These are phyloP conservation scores for Xanthia togata DNA, from an alignment of 2,888 invertebrate species.

Conservation along the genomic window DNA sequence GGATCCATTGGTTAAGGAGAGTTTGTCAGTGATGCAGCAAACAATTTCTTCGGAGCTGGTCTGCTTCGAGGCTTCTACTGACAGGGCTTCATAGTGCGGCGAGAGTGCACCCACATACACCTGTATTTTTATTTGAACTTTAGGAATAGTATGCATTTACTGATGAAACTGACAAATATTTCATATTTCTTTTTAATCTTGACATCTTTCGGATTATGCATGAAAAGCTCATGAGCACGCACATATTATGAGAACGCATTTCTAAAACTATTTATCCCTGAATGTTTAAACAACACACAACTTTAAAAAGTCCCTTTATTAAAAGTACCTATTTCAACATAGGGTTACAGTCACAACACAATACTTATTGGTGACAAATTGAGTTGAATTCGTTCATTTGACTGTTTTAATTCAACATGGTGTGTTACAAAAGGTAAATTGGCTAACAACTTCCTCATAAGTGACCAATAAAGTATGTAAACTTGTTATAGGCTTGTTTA, in stretches of 20 bases:
- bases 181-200: neutral
- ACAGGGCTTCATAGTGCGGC: constrained; percentile 96
- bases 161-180: neutral
- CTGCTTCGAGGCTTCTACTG: constrained; percentile 97
- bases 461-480: neutral
- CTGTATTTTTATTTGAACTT: constrained; percentile 81
- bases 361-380: neutral
- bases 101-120: constrained; percentile 97
- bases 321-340: neutral
- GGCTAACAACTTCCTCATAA: constrained; percentile 30
- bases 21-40: constrained; percentile 95
- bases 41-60: constrained; percentile 98
- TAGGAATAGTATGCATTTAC: neutral
- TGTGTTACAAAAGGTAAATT: constrained; percentile 17
- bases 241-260: neutral
- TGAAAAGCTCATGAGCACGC: neutral
- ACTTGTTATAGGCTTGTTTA: neutral
- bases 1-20: constrained; percentile 87
- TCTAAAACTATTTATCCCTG: neutral
- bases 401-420: neutral
- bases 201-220: neutral
- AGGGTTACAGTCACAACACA: neutral
- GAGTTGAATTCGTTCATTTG: neutral
- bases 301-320: neutral
- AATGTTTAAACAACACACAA: neutral